Evolutionary conservation across 2,888 invertebrate genomes (phyloP).

Genomic region (Diadegma fenestrale): DNA sequence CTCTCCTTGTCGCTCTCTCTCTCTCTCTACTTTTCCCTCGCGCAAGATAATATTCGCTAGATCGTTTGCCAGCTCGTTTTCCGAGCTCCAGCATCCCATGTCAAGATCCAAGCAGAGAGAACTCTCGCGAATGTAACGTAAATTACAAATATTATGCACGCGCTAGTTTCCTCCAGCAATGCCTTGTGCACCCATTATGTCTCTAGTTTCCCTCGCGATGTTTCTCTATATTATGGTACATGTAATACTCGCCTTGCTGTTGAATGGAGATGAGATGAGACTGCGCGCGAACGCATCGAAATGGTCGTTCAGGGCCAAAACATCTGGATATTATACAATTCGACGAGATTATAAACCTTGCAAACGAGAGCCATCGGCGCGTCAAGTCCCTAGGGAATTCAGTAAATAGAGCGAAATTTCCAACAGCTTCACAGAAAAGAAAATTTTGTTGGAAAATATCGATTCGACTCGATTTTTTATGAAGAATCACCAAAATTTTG

Average conservation of each 20-base stretch:
- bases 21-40: constrained; percentile 11
- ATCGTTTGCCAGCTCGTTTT: constrained; percentile 66
- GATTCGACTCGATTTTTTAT: too few species aligned
- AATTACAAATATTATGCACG: constrained; percentile 62
- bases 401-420: neutral
- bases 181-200: constrained; percentile 24
- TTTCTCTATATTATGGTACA: constrained; percentile 8
- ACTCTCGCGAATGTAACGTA: constrained; percentile 54
- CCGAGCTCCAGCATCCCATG: constrained; percentile 64
- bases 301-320: constrained; percentile 29
- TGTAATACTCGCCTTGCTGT: constrained; percentile 15
- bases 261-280: constrained; percentile 58
- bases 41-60: constrained; percentile 72
- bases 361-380: neutral
- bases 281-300: constrained; percentile 25
- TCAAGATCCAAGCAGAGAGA: constrained; percentile 32
- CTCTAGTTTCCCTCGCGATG: constrained; percentile 35
- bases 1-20: neutral
- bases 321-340: constrained; percentile 10
- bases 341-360: constrained; percentile 1
- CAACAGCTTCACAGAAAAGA: too few species aligned
- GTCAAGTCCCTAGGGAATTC: neutral
- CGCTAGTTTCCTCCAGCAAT: constrained; percentile 39
- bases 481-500: too few species aligned
- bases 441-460: too few species aligned